Evolutionary conservation across 2,888 invertebrate species (phyloP), one percentile per base, ranked within the genome.

Genomic region (Macrosiphum euphorbiae): DNA sequence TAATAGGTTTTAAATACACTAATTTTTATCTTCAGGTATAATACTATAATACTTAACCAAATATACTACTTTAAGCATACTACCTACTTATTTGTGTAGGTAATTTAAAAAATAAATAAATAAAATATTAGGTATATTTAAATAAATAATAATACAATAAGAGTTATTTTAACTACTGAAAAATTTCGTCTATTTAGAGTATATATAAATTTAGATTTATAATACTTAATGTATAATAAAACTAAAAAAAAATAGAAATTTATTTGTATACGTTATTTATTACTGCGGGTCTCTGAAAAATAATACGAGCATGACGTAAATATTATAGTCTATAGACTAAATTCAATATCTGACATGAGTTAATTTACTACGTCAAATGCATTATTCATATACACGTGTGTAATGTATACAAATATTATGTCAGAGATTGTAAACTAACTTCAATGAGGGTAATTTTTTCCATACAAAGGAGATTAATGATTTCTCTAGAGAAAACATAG

Each of bases 401-500:
- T 58, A 28, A 84, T 91, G 85, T 10, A 44, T 58, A 91, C 91
- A 86, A 91, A 91, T 91, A 58, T 91, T 55, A 86, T 91, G 58
- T 58, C 86, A n/a, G 58, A 91, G n/a, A 55, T 11, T 91, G 86
- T 91, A 91, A 58, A 91, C 55, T 44, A 86, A 86, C n/a, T 86
- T 85, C 86, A 55, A 44, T 28, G 85, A 86, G 47, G 44, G 28
- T 78, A 90, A 20, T 90, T 89, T 90, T 89, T 78, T 78, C 10
- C 50, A 26, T 90, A 90, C 26, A 84, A 24, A 26, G 35, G 78
- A 52, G 78, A 90, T 90, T 90, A 90, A 90, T 90, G 90, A 41
- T 90, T 90, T 78, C 90, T 90, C 90, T 41, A 35, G 90, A 78
- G 90, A 35, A 78, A 90, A 90, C 78, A 35, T n/a, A 88, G 88